phyloP scores from a whole-genome alignment of 2,797 vertebrate species.

The Neosilurus hyrtlii region DNA sequence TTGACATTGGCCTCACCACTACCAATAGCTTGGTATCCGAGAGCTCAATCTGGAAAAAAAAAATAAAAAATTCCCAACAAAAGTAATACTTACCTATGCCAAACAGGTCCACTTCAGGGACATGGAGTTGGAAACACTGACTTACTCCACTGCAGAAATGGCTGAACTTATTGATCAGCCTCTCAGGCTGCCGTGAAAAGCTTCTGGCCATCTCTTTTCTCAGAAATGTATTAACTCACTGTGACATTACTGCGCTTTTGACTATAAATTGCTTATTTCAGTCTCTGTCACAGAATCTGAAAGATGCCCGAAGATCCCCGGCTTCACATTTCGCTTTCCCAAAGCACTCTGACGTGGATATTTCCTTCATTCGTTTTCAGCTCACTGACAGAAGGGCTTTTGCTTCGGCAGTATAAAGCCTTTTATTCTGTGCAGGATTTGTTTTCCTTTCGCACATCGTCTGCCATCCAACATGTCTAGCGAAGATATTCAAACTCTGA shows the following conservation, averaged over 20 bases:
- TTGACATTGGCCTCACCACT: background rate
- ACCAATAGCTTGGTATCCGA: background rate
- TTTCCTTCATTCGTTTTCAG: slow-evolving; percentile 23
- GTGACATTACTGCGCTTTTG: slow-evolving; percentile 22
- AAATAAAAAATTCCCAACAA: background rate
- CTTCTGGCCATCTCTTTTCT: slow-evolving; percentile 28
- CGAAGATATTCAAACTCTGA: background rate
- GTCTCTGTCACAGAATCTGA: slow-evolving; percentile 14
- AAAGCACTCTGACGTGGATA: slow-evolving; percentile 18
- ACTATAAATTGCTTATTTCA: slow-evolving; percentile 33
- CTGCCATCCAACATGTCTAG: slow-evolving; percentile 4
- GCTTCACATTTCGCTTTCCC: slow-evolving; percentile 5
- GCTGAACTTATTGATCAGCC: slow-evolving; percentile 18
- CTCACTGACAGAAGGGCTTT: slow-evolving; percentile 59
- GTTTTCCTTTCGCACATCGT: slow-evolving; percentile 22
- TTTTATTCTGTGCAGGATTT: slow-evolving; percentile 20
- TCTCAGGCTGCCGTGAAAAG: background rate
- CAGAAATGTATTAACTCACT: slow-evolving; percentile 26
- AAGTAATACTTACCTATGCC: background rate
- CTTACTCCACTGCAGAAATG: background rate
- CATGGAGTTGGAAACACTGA: slow-evolving; percentile 15
- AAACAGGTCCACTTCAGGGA: slow-evolving; percentile 3
- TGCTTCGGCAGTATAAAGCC: slow-evolving; percentile 29
- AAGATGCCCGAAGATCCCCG: background rate
- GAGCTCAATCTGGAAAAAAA: background rate